Conservation (phyloP, 2,888 invertebrate species). For the Scelioninae gen. 1 region DNA sequence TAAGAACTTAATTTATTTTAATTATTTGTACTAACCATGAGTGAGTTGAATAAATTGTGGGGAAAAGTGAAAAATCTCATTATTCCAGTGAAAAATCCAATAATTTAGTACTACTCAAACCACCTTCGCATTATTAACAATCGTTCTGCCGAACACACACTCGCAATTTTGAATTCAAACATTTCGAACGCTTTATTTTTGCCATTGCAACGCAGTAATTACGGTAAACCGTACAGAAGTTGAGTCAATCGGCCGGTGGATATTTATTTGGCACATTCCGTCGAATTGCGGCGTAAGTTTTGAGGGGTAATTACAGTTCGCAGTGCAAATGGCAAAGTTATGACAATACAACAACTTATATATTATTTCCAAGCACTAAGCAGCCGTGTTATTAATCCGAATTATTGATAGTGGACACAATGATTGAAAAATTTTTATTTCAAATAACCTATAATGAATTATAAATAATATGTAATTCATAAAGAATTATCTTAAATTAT, state of each 20-base stretch:
- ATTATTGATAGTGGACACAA: too few species aligned
- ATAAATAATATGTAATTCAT: too few species aligned
- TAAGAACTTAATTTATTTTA: not conserved
- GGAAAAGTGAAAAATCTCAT: too few species aligned
- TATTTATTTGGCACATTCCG: constrained; percentile 48
- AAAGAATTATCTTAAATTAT: too few species aligned
- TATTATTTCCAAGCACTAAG: constrained; percentile 7
- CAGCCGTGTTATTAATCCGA: too few species aligned
- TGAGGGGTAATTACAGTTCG: constrained; percentile 38
- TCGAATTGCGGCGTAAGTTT: constrained; percentile 41
- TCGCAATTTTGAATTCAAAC: constrained; percentile 31
- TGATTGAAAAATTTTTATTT: too few species aligned
- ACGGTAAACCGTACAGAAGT: constrained; percentile 41
- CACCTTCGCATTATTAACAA: constrained; percentile 23
- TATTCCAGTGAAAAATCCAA: not conserved
- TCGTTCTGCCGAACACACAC: not conserved
- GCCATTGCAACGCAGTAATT: constrained; percentile 17
- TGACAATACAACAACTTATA: constrained; percentile 1
- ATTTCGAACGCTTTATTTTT: constrained; percentile 27
- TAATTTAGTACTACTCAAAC: constrained; percentile 15
- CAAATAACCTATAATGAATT: too few species aligned
- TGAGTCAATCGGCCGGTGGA: constrained; percentile 47
- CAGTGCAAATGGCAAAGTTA: constrained; percentile 13
- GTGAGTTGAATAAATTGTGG: too few species aligned
- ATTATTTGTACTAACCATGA: not conserved